Percentiles rank a stretch among this genome's conserved stretches.
These are phyloP conservation scores for Erebia ligea DNA, from an alignment of 2,888 invertebrate genomes.

Conservation along the genomic window DNA sequence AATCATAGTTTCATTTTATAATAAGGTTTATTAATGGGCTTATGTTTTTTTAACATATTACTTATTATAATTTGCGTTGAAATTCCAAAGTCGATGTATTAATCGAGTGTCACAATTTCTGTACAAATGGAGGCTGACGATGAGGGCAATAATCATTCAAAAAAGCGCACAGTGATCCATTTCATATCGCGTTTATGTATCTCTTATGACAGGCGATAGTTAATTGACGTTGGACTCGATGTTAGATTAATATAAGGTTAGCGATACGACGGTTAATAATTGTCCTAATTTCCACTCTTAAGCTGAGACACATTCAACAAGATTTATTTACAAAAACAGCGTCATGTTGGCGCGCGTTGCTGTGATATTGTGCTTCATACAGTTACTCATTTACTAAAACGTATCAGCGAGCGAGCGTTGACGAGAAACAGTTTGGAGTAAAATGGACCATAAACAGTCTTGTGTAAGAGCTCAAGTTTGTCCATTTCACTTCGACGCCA, in stretches of 20 bases:
- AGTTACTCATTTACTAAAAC: too few relatives aligned
- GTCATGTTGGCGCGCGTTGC: too few relatives aligned
- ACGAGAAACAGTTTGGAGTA: too few relatives aligned
- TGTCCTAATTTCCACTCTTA: too few relatives aligned
- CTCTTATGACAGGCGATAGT: neutral
- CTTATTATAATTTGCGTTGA: slow-evolving; percentile 16
- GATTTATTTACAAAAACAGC: too few relatives aligned
- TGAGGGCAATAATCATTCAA: neutral
- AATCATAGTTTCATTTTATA: slow-evolving; percentile 41
- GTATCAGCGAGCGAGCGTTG: too few relatives aligned
- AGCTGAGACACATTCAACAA: too few relatives aligned
- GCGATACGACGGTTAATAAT: neutral
- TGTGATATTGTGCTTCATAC: too few relatives aligned
- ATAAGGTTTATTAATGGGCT: slow-evolving; percentile 51
- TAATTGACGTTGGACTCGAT: neutral
- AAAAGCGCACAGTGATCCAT: neutral
- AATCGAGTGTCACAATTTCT: slow-evolving; percentile 19
- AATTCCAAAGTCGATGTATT: slow-evolving; percentile 30
- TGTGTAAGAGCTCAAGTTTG: too few relatives aligned
- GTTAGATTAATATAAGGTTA: neutral
- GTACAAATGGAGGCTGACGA: slow-evolving; percentile 10
- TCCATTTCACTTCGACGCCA: too few relatives aligned
- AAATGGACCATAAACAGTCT: too few relatives aligned
- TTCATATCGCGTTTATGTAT: slow-evolving; percentile 4
- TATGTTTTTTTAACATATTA: slow-evolving; percentile 37